Evolutionary conservation across 92 coral and sea anemone genomes (phyloP).

Genomic region (Palythoa grandis): DNA sequence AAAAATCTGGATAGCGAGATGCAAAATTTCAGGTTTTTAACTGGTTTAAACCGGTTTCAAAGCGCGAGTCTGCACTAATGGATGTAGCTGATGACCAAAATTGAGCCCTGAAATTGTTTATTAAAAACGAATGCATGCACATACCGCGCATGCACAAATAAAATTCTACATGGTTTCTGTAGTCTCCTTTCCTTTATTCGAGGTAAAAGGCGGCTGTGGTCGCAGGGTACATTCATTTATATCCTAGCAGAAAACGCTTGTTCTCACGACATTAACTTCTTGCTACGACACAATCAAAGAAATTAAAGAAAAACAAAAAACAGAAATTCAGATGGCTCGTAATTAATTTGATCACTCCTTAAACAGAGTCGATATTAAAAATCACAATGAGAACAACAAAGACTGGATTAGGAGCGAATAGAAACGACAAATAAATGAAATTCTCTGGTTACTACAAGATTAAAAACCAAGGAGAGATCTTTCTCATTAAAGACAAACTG

Average conservation of each 20-base stretch:
- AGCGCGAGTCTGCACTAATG: no score
- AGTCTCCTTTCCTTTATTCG: no score
- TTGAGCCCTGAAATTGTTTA: no score
- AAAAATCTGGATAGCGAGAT: no score
- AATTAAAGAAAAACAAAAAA: background rate
- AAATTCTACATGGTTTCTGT: no score
- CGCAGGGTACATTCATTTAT: background rate
- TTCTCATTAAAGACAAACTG: background rate
- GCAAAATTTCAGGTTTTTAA: no score
- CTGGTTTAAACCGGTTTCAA: no score
- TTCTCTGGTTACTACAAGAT: slow-evolving; percentile 11
- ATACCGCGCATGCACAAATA: no score
- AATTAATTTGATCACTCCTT: background rate
- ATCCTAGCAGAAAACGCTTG: background rate
- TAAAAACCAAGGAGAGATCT: background rate
- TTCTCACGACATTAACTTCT: background rate
- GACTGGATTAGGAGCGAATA: slow-evolving; percentile 12
- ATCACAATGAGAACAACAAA: background rate
- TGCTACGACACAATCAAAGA: background rate
- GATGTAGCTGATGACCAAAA: no score
- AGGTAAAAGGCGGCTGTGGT: no score
- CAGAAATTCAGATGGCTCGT: background rate
- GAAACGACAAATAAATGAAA: background rate
- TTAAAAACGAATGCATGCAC: no score
- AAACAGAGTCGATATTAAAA: background rate